phyloP scores from a whole-genome alignment of 2,888 invertebrate species.

The Tricholauxania praeusta region DNA sequence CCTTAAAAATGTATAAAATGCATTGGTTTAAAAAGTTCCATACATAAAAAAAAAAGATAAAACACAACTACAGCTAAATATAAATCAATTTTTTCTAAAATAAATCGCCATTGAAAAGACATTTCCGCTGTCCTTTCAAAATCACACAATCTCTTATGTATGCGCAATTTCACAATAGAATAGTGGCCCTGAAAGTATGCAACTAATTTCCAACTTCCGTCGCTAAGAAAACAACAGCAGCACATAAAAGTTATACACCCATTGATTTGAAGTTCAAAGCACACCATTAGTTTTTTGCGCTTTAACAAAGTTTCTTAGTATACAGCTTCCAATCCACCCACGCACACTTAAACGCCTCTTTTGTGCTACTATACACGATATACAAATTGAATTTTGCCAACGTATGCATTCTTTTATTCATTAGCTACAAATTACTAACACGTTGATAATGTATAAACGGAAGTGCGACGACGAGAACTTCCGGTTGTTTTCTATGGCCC shows the following conservation, averaged over 20 bases:
- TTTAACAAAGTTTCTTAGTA: not conserved
- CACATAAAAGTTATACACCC: not conserved
- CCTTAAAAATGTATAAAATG: no score
- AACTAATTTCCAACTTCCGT: conserved; percentile 7
- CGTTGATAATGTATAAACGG: conserved; percentile 49
- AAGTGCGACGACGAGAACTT: conserved; percentile 48
- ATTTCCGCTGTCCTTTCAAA: not conserved
- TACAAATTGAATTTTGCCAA: conserved; percentile 26
- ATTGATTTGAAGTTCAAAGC: not conserved
- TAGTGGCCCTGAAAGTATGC: not conserved
- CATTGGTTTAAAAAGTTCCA: no score
- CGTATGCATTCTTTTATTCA: conserved; percentile 29
- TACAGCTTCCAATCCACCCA: not conserved
- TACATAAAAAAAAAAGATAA: no score
- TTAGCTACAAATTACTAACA: conserved; percentile 30
- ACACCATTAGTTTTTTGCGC: not conserved
- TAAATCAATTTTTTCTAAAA: no score
- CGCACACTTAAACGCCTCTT: not conserved
- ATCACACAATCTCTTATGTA: not conserved
- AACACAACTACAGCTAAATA: no score
- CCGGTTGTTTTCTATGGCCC: conserved; percentile 23
- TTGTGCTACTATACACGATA: not conserved
- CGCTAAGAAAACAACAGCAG: not conserved
- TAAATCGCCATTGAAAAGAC: not conserved
- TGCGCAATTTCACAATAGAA: no score